Conservation (phyloP, 2,888 invertebrate genomes). For the Eretmocerus hayati region DNA sequence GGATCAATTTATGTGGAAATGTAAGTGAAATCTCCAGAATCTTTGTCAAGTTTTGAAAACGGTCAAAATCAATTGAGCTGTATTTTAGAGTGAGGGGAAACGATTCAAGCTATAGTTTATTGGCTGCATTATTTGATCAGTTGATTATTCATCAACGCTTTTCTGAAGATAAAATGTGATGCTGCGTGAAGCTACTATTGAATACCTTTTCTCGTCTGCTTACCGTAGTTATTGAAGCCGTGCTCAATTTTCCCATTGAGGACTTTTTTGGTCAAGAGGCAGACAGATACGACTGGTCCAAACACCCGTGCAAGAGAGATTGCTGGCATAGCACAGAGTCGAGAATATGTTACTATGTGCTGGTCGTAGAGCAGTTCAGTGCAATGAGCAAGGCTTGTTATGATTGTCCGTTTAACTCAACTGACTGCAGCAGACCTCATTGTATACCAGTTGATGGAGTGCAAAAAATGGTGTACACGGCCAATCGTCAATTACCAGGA, state of each 20-base stretch:
- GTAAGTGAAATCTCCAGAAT: too few relatives aligned
- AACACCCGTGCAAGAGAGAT: slow-evolving; percentile 59
- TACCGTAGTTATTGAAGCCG: not conserved
- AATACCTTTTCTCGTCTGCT: too few relatives aligned
- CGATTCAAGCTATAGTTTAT: too few relatives aligned
- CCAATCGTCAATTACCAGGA: slow-evolving; percentile 83
- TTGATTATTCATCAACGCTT: too few relatives aligned
- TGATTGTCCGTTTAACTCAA: slow-evolving; percentile 69
- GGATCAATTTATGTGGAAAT: too few relatives aligned
- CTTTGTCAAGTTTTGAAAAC: too few relatives aligned
- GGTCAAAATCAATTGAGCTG: too few relatives aligned
- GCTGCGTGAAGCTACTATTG: too few relatives aligned
- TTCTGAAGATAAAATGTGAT: too few relatives aligned
- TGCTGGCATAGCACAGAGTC: slow-evolving; percentile 55
- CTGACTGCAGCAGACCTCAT: slow-evolving; percentile 70
- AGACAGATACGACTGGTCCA: slow-evolving; percentile 9
- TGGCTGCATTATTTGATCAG: too few relatives aligned
- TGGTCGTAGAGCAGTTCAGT: slow-evolving; percentile 75
- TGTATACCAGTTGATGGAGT: slow-evolving; percentile 81
- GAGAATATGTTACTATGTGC: slow-evolving; percentile 65
- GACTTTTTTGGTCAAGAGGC: not conserved
- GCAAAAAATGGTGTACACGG: slow-evolving; percentile 65
- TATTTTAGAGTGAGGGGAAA: too few relatives aligned
- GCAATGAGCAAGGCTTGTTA: too few relatives aligned
- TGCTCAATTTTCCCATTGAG: not conserved